phyloP scores from a whole-genome alignment of 2,888 invertebrate genomes.

The Hydriomena furcata region DNA sequence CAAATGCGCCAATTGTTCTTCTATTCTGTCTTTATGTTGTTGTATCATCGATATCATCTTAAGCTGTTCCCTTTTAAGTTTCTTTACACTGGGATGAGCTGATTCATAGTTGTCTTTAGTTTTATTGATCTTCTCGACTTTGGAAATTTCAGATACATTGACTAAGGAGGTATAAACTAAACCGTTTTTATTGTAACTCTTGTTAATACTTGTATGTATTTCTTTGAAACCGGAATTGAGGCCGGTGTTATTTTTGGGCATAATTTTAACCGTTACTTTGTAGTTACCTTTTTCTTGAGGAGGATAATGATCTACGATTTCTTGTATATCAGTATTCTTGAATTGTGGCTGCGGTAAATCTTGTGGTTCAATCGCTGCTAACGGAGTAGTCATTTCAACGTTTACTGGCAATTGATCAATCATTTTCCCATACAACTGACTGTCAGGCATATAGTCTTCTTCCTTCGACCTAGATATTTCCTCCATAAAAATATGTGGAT shows the following conservation, averaged over 20 bases:
- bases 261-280: constrained; percentile 66
- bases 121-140: constrained; percentile 54
- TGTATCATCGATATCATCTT: constrained; percentile 52
- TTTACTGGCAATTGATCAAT: constrained; percentile 6
- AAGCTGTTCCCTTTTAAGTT: constrained; percentile 44
- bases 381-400: background rate
- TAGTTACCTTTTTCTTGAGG: constrained; percentile 46
- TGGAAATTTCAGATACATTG: constrained; percentile 70
- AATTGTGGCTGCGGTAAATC: background rate
- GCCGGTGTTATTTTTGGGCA: constrained; percentile 58
- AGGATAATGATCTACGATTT: constrained; percentile 48
- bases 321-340: constrained; percentile 39
- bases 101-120: constrained; percentile 21
- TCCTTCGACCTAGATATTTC: constrained; percentile 52
- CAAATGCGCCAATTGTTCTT: constrained; percentile 54
- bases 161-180: constrained; percentile 60
- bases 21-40: constrained; percentile 56
- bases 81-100: constrained; percentile 23
- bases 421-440: constrained; percentile 28
- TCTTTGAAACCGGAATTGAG: constrained; percentile 63
- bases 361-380: no score
- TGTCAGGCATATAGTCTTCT: constrained; percentile 31
- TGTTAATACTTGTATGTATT: constrained; percentile 69
- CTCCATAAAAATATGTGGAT: constrained; percentile 69
- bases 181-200: constrained; percentile 67